Conservation (phyloP, 1,140 invertebrate species). For the Chelonus insularis region DNA sequence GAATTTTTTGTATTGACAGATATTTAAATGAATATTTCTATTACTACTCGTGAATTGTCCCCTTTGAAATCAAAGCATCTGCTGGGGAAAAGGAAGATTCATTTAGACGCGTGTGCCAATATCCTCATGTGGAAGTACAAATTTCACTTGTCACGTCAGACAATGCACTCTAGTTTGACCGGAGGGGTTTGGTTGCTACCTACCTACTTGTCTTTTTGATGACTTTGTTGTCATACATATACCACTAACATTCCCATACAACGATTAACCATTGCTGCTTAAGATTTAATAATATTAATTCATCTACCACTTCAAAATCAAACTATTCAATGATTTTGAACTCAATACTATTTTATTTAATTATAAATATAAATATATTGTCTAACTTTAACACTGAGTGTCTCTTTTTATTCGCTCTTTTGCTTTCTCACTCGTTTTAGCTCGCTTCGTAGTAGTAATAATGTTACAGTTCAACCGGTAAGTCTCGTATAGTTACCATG, state of each 20-base stretch:
- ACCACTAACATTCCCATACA: neutral
- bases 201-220: constrained; percentile 13
- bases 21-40: constrained; percentile 59
- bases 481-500: constrained; percentile 28
- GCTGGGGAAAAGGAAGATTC: constrained; percentile 33
- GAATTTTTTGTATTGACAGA: constrained; percentile 54
- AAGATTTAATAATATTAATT: constrained; percentile 18
- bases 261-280: neutral
- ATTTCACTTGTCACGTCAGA: constrained; percentile 48
- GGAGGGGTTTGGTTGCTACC: neutral
- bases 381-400: too few relatives aligned
- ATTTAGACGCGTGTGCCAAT: constrained; percentile 45
- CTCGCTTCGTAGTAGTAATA: constrained; percentile 8
- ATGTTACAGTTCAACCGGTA: constrained; percentile 30
- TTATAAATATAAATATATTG: too few relatives aligned
- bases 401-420: neutral
- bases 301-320: constrained; percentile 24
- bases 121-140: constrained; percentile 39
- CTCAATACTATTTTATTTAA: too few relatives aligned
- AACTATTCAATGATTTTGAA: too few relatives aligned
- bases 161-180: constrained; percentile 34
- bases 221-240: constrained; percentile 3
- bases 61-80: constrained; percentile 53
- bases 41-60: constrained; percentile 41
- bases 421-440: neutral